phyloP scores from a whole-genome alignment of 2,113 vertebrate genomes.

The Neofelis nebulosa region DNA sequence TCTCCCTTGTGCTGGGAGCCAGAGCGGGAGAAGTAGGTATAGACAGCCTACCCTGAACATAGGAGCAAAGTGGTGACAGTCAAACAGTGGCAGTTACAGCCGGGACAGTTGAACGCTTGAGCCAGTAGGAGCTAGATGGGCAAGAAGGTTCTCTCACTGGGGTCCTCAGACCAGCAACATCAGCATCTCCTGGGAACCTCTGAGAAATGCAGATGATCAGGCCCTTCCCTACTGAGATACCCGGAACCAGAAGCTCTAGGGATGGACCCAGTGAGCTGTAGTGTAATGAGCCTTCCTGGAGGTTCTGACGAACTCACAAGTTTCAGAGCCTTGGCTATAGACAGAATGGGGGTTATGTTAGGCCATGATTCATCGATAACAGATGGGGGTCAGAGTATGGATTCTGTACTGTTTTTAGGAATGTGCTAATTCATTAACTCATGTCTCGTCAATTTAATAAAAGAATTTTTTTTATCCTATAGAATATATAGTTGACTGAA shows the following conservation, averaged over 20 bases:
- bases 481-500: not conserved
- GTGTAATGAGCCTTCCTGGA: not conserved
- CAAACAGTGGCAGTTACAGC: not conserved
- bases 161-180: not conserved
- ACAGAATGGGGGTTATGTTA: not conserved
- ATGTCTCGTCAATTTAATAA: slow-evolving; percentile 26
- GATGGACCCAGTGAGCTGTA: not conserved
- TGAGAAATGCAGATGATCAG: not conserved
- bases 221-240: not conserved
- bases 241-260: not conserved
- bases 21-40: not conserved
- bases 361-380: not conserved
- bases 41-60: not conserved
- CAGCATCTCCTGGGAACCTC: not conserved
- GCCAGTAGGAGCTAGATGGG: not conserved
- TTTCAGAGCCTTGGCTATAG: not conserved
- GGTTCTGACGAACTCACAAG: not conserved
- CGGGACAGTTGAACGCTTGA: not conserved
- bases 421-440: not conserved
- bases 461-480: not conserved
- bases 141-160: not conserved
- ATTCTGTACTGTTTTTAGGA: not conserved
- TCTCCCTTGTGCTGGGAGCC: not conserved
- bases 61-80: not conserved
- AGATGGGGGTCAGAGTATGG: not conserved